These are phyloP conservation scores for Flexamia atlantica DNA, from an alignment of 2,888 invertebrate species.

Conservation along the genomic window DNA sequence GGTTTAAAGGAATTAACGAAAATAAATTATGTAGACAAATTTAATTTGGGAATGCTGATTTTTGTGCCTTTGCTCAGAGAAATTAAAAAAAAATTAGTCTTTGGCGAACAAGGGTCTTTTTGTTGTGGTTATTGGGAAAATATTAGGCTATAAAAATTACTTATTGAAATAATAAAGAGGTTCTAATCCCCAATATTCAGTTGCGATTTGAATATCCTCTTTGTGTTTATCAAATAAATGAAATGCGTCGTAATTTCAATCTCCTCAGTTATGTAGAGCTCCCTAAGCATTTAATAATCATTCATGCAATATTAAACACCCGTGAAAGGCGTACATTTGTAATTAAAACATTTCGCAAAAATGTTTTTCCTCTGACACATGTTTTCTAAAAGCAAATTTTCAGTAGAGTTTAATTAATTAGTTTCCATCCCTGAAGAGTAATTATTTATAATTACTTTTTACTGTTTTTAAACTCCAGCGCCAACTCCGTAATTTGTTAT, in stretches of 20 bases:
- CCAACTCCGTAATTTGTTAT: background rate
- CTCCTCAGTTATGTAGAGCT: constrained; percentile 10
- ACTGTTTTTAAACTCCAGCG: background rate
- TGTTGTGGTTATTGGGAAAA: too few species aligned
- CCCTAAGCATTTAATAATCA: constrained; percentile 33
- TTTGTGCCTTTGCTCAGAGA: too few species aligned
- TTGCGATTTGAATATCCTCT: too few species aligned
- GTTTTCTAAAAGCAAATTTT: background rate
- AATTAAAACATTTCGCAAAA: constrained; percentile 25
- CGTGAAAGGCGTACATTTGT: background rate
- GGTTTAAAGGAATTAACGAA: too few species aligned
- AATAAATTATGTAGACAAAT: too few species aligned
- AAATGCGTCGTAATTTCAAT: background rate
- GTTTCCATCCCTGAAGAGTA: background rate
- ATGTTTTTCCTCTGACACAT: background rate
- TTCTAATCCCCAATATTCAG: too few species aligned
- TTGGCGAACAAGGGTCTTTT: too few species aligned
- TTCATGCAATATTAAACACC: constrained; percentile 19
- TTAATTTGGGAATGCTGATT: too few species aligned
- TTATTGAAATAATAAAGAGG: too few species aligned
- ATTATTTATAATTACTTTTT: constrained; percentile 21
- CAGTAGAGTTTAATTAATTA: constrained; percentile 18
- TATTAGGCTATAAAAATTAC: too few species aligned
- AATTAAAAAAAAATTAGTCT: too few species aligned
- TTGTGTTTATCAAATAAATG: too few species aligned